Percentiles rank a stretch among this genome's conserved stretches.
These are phyloP conservation scores for Caenorhabditis sp. DNA, from an alignment of 2,888 invertebrate species.

Conservation along the genomic window DNA sequence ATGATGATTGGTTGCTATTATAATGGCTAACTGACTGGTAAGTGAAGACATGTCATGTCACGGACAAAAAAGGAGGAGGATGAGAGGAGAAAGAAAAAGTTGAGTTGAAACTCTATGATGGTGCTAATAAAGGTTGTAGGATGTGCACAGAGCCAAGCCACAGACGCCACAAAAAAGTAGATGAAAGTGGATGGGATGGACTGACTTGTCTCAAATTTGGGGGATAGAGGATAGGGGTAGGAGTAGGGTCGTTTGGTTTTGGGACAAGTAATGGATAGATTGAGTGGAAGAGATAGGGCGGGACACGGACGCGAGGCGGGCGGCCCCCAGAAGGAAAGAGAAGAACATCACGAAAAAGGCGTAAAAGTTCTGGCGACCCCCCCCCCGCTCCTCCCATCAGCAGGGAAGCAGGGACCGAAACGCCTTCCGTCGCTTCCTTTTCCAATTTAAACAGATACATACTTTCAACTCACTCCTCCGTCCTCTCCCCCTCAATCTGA, in stretches of 20 bases:
- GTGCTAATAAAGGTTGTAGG: no score
- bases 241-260: constrained; percentile 52
- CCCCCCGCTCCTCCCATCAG: constrained; percentile 8
- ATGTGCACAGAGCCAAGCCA: no score
- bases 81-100: neutral
- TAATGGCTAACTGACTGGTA: constrained; percentile 50
- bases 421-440: constrained; percentile 47
- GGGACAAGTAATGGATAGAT: constrained; percentile 63
- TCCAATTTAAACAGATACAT: constrained; percentile 62
- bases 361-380: constrained; percentile 54
- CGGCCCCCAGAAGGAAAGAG: constrained; percentile 12
- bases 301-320: no score
- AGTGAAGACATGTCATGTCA: no score
- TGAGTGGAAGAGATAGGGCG: constrained; percentile 56
- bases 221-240: neutral
- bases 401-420: neutral
- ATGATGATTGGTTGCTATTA: constrained; percentile 59
- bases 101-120: no score
- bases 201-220: constrained; percentile 34
- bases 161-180: constrained; percentile 2
- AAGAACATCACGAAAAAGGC: constrained; percentile 63
- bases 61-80: neutral
- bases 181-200: neutral
- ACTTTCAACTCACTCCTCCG: no score
- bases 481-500: constrained; percentile 60